Base-by-base conservation (phyloP, 2,113 vertebrate species). In the Donacobius atricapilla region DNA sequence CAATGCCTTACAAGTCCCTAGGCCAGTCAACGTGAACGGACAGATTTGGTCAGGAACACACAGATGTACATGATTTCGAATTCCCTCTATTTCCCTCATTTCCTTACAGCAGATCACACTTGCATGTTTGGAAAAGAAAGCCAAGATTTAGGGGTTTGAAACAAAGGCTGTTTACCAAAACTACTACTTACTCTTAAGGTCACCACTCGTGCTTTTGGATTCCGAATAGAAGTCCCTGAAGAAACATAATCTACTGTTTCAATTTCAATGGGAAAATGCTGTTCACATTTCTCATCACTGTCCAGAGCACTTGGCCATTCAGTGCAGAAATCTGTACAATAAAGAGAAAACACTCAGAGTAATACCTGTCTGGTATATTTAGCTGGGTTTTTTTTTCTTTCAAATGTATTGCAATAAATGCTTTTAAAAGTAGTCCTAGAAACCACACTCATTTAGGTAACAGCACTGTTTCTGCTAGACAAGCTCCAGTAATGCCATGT, bases 271-370 rank as follows among this genome's bases (percentile, higher is more conserved):
- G 99, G 99, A 95, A 99, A 99, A 97, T 98, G 98, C 92, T 98
- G 86, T 64, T 98, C 97, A 90, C 99, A 99, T 51, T 98, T 98
- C 71, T 98, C 97, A 71, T 99, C 98, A 3, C 97, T 98, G 96
- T 98, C 98, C 89, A 99, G 95, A 54, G 97, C 97, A 27, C 98
- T 95, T 14, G 99, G 99, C 99, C 99, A 99, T 78, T 98, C 98
- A 25, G 99, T 99, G 78, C 99, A 99, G 97, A 99, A 99, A 17
- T 98, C 99, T 99, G 88, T 68, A 22, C 40, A 61, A 94, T 13
- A 91, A 73, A 96, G 79, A 94, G 31, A 83, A 80, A 94, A 77
- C 18, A 60, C 33, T 47, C 15, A 6, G 47, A 57, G 8, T 84
- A 80, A 15, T 9, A 77, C 7, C 19, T 39, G 9, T 31, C 42